Base-by-base conservation (phyloP, 2,888 invertebrate genomes). In the Drosophila neutralis region DNA sequence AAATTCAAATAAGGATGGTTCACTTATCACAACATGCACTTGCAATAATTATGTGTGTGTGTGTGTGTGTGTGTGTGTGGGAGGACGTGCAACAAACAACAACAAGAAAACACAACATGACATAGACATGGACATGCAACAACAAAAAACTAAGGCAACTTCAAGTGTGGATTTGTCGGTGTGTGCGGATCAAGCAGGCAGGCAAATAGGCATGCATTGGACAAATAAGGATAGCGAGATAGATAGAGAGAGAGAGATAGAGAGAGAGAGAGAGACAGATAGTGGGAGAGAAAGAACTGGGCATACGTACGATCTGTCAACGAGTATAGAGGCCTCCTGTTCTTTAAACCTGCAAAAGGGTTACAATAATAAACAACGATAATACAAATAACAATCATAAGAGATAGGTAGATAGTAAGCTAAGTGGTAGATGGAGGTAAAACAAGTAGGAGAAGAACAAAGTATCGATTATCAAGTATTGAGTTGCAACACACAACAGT, bases 231-330 rank as follows among this genome's bases (percentile, higher is more conserved):
- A 42, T 11, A 49, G 42, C 24, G 6, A 59, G 27, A 38, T 21
- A n/a, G 33, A 33, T 18, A 38, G 5, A 49, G 27, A 51, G 18
- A 49, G n/a, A 61, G 29, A 69, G 54, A 65, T 18, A 33, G 27
- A 70, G 53, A 58, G 53, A 64, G 24, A 48, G 62, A 66, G 53
- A 40, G 7, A 57, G 35, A 40, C 8, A 59, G 40, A 64, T 29
- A 49, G 51, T 63, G 40, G 58, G 78, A 74, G 38, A 80, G 72
- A 78, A 70, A 70, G 69, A 79, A 69, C 84, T 83, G 72, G 79
- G 81, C 82, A 92, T 93, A 93, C 93, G 91, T 93, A 93, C 93
- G 93, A 93, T 93, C 93, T 91, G 82, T 93, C 93, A 91, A 93
- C 90, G 91, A 93, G 92, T 90, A 92, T 92, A 89, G 93, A 91